A percentile compares a stretch with the other conserved stretches of the same genome.
These are phyloP conservation scores for Pelobates cultripes DNA, from an alignment of 2,797 vertebrate species.

Conservation along the genomic window DNA sequence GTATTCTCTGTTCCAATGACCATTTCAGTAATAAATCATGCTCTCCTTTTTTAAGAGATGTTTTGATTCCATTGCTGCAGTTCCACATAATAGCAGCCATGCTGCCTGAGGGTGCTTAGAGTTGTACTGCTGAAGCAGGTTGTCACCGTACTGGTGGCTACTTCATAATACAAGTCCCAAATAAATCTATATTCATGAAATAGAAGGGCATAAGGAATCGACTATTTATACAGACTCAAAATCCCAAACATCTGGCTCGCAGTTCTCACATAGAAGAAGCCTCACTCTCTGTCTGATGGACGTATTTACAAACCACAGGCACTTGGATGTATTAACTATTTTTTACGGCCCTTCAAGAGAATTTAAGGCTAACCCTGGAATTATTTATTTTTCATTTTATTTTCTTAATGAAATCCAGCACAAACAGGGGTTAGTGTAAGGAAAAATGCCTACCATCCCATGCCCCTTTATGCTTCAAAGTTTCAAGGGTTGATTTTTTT, in stretches of 20 bases:
- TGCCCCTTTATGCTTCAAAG: conserved; percentile 22
- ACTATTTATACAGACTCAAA: conserved; percentile 16
- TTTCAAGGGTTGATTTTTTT: not conserved
- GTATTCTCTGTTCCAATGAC: no score
- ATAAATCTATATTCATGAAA: not conserved
- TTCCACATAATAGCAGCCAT: no score
- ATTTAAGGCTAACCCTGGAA: conserved; percentile 4
- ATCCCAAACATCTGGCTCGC: conserved; percentile 31
- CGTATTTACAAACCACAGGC: conserved; percentile 43
- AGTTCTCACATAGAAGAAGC: conserved; percentile 34
- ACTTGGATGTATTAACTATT: conserved; percentile 43
- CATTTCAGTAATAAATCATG: no score
- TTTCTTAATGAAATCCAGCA: conserved; percentile 26
- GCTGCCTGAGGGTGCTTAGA: no score
- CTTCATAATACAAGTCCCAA: no score
- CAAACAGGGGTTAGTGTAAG: conserved; percentile 14
- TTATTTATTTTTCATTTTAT: conserved; percentile 14
- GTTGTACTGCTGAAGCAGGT: no score
- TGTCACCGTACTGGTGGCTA: no score
- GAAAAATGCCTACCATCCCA: not conserved
- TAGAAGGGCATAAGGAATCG: not conserved
- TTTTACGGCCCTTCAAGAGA: conserved; percentile 24
- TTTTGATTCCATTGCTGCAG: no score
- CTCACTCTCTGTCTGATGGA: conserved; percentile 27
- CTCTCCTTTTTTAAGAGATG: no score